Base-by-base conservation (phyloP, 92 coral and sea anemone genomes). In the Porites rus region DNA sequence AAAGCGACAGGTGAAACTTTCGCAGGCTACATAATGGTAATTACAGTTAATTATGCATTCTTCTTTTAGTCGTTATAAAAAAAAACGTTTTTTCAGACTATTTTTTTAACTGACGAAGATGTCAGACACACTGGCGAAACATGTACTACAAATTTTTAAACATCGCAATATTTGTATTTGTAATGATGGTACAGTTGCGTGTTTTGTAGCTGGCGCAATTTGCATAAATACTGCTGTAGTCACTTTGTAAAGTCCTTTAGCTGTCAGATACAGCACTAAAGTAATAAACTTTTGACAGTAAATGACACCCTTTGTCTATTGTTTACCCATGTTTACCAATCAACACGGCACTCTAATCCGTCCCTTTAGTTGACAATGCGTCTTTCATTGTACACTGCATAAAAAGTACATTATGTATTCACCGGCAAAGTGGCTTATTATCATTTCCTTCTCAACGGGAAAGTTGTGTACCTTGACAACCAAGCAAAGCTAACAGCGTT, bases 381-480 rank as follows among this genome's bases (percentile, higher is more conserved):
- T 62, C 61, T 65, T 4, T 51, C 80, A 61, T 83, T 74, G 79
- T 81, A 89, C 80, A 88, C 63, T 24, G 81, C 84, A 68, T 86
- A 75, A 74, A 80, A 72, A 53, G 82, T 65, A 69, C 25, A 89
- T 89, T 85, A 89, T 56, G 69, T 79, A 89, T 84, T 90, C 92
- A 87, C 61, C 86, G 82, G 75, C 25, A 53, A 80, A 61, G 52
- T 25, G 46, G 79, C 80, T 81, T 50, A 78, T 61, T 78, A 79
- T 86, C 82, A 69, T 83, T 65, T 52, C 87, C 92, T 66, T 86
- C 96, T 79, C 90, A 84, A 90, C 94, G 86, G 80, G 81, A 69
- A 38, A 58, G 69, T 74, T 94, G 98, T 94, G 93, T 94, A 92
- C 98, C 98, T 88, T 91, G 87, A 84, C 94, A 84, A 93, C 96